phyloP scores from a whole-genome alignment of 2,113 vertebrate species.

The Mus pahari region DNA sequence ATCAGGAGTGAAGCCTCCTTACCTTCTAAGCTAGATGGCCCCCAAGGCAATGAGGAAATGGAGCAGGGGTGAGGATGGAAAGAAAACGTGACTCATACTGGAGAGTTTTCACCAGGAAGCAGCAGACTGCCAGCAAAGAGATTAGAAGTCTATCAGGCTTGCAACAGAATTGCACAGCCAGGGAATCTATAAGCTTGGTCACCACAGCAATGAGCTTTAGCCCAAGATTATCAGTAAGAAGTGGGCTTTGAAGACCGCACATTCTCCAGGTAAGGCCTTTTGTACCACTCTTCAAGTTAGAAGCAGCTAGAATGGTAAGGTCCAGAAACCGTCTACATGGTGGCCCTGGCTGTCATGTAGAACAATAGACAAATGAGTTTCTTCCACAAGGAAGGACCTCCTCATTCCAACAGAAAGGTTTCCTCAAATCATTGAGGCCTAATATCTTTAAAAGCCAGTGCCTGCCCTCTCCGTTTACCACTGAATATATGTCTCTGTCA shows the following conservation, averaged over 20 bases:
- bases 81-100: not conserved
- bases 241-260: not conserved
- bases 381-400: not conserved
- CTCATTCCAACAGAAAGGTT: not conserved
- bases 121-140: not conserved
- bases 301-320: not conserved
- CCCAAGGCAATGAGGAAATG: not conserved
- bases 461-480: not conserved
- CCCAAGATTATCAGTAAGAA: not conserved
- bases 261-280: not conserved
- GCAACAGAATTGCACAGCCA: not conserved
- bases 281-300: not conserved
- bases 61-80: not conserved
- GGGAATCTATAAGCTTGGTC: conserved; percentile 26
- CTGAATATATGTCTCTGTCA: not conserved
- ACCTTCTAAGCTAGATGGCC: not conserved
- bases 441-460: not conserved
- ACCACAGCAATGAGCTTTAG: conserved; percentile 14
- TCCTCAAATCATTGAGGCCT: not conserved
- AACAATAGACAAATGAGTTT: not conserved
- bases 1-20: conserved; percentile 39
- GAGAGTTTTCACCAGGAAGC: conserved; percentile 21
- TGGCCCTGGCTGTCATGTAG: not conserved
- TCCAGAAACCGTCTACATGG: not conserved
- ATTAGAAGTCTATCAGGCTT: conserved; percentile 36